phyloP scores from a whole-genome alignment of 53 echinoderm and acorn worm species.

The Holothuria leucospilota region DNA sequence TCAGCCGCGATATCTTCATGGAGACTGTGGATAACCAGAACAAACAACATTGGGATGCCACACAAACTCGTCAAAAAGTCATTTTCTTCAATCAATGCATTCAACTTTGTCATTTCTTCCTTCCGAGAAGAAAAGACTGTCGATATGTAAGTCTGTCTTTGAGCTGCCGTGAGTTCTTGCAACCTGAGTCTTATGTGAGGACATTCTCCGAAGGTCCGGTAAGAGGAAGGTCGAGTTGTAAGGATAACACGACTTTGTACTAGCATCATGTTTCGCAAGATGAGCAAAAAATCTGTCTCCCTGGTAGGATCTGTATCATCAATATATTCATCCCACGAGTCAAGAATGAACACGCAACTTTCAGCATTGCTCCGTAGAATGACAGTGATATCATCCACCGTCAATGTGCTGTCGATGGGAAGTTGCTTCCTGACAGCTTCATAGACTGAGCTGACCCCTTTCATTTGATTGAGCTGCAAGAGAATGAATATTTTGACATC shows the following conservation, averaged over 20 bases:
- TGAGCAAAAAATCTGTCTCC: slow-evolving; percentile 17
- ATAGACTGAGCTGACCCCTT: background rate
- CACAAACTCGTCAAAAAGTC: slow-evolving; percentile 21
- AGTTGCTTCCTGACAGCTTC: slow-evolving; percentile 8
- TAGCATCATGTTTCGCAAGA: slow-evolving; percentile 14
- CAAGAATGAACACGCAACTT: slow-evolving; percentile 31
- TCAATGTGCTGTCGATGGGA: slow-evolving; percentile 12
- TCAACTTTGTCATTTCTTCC: background rate
- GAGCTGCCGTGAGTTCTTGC: slow-evolving; percentile 16
- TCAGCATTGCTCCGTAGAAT: background rate
- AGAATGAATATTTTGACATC: slow-evolving; percentile 5
- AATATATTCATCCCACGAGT: slow-evolving; percentile 47
- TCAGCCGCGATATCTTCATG: background rate
- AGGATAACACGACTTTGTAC: background rate
- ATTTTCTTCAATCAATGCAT: slow-evolving; percentile 30
- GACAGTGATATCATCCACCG: background rate
- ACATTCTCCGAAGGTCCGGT: background rate
- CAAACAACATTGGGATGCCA: slow-evolving; percentile 27
- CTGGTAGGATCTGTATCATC: background rate
- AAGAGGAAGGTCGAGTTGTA: slow-evolving; percentile 11
- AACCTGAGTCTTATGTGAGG: slow-evolving; percentile 9
- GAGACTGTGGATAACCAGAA: background rate
- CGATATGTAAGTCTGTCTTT: slow-evolving; percentile 20
- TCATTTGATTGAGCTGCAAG: slow-evolving; percentile 8
- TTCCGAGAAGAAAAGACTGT: background rate